These are phyloP conservation scores for Sycophila sp. DNA, from an alignment of 1,140 invertebrate genomes.

Conservation along the genomic window DNA sequence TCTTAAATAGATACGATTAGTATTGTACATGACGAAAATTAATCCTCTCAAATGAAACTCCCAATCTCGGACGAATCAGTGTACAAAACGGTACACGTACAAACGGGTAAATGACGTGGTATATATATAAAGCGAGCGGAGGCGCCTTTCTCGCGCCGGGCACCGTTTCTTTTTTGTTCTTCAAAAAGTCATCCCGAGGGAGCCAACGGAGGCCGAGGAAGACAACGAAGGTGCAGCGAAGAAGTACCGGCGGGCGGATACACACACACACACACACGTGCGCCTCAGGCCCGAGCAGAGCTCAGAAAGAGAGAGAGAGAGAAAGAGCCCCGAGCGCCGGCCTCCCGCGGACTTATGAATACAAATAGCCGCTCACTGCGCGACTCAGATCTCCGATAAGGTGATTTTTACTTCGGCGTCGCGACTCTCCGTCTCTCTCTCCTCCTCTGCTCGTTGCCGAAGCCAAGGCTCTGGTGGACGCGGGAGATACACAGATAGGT, in stretches of 20 bases:
- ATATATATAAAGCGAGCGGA: background rate
- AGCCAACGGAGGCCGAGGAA: background rate
- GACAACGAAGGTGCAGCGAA: constrained; percentile 2
- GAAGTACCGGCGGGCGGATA: background rate
- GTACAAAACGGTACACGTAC: background rate
- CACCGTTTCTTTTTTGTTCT: constrained; percentile 18
- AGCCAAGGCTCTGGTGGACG: constrained; percentile 24
- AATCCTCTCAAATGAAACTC: background rate
- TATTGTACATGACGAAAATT: no score
- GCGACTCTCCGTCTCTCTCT: constrained; percentile 34
- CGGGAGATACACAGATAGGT: constrained; percentile 26
- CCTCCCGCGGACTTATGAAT: constrained; percentile 68
- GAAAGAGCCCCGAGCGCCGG: constrained; percentile 57
- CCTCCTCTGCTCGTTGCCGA: constrained; percentile 1
- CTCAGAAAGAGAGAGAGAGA: background rate
- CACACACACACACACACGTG: background rate
- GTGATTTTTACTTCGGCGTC: constrained; percentile 36
- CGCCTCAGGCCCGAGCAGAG: no score
- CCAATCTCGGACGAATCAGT: background rate
- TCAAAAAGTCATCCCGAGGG: constrained; percentile 25
- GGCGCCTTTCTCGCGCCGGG: constrained; percentile 1
- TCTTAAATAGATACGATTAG: no score
- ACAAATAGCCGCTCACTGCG: constrained; percentile 67
- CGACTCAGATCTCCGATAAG: constrained; percentile 66
- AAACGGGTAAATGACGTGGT: background rate